Evolutionary conservation across 2,888 invertebrate species (phyloP), one percentile per base, ranked within the genome.

Genomic region (Coenonympha glycerion): DNA sequence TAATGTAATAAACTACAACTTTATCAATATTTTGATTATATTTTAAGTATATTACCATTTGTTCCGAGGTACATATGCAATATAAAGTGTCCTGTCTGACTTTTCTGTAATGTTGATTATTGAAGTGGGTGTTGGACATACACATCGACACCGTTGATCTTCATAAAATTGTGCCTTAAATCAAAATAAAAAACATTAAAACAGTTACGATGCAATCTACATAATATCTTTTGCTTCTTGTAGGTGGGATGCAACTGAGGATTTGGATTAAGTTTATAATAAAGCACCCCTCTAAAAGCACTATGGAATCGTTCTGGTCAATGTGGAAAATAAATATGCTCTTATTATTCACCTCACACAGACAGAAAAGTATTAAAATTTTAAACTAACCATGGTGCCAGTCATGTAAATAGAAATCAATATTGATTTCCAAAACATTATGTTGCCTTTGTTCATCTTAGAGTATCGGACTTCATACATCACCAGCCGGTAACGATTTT

Each of bases 111-210:
- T 63, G 47, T 79, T 89, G 42, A 92, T 89, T 55, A 91, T 88
- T 0, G 92, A 90, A 8, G 92, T 90, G 31, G 91, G 89, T 65
- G 91, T 91, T 0, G 94, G 94, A 64, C 95, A 95, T 21, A 94
- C 90, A 68, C 95, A 95, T 68, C 92, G 92, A 68, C 95, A 95
- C 64, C 95, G 79, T 64, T 91, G 92, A 71, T 95, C 94, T 68
- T 94, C 94, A 72, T 93, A 93, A 16, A 89, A 88, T 68, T 92
- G 91, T 4, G 88, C 90, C 91, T 92, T 40, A 21, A 53, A 58
- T 28, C 6, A n/a, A 36, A 30, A 18, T 8, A 31, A n/a, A 24
- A 39, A 8, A 15, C 21, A 37, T 22, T n/a, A 18, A 18, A 11
- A 21, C n/a, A n/a, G n/a, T n/a, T n/a, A n/a, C n/a, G n/a, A n/a